phyloP scores from a whole-genome alignment of 2,113 vertebrate species.

The Talpa occidentalis region DNA sequence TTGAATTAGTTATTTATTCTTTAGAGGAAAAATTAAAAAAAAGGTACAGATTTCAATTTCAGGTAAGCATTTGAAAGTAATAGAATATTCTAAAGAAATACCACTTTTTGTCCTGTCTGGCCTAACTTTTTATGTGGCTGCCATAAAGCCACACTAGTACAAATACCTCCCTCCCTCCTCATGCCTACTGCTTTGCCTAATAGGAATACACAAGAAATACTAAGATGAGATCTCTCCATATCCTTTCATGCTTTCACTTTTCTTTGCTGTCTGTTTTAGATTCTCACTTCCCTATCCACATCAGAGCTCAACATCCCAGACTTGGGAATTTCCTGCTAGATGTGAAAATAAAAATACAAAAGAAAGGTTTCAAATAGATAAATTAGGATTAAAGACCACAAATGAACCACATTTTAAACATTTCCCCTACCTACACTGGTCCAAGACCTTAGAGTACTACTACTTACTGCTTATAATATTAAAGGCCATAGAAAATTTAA shows the following conservation, averaged over 20 bases:
- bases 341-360: constrained; percentile 18
- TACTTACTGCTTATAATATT: not conserved
- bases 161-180: not conserved
- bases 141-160: not conserved
- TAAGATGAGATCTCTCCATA: not conserved
- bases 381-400: not conserved
- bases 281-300: not conserved
- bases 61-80: not conserved
- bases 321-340: not conserved
- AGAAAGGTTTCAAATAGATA: not conserved
- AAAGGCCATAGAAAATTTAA: not conserved
- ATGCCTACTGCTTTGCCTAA: not conserved
- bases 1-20: constrained; percentile 33
- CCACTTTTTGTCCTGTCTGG: not conserved
- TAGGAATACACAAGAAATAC: not conserved
- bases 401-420: not conserved
- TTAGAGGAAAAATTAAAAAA: constrained; percentile 19
- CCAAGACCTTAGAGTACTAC: not conserved
- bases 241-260: not conserved
- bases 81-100: not conserved
- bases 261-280: not conserved
- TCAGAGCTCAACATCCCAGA: not conserved
- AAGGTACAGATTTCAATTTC: not conserved
- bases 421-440: not conserved
- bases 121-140: not conserved